Percentiles rank a stretch among this genome's conserved stretches.
Evolutionary conservation across 2,888 invertebrate genomes (phyloP).

Genomic region (Anodontia alba): DNA sequence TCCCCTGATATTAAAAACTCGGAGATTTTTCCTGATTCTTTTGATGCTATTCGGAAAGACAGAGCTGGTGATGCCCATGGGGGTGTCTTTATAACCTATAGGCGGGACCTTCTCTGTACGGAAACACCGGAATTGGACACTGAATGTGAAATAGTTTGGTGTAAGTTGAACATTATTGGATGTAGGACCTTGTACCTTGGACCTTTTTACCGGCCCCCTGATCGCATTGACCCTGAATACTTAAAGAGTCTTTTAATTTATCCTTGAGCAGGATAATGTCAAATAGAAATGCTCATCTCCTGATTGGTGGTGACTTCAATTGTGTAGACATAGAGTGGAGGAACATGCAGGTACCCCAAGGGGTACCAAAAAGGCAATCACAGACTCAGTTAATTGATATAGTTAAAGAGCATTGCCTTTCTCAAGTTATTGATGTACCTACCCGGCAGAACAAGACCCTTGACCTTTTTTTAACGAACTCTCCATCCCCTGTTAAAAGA

Average conservation of each 20-base stretch:
- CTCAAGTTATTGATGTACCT: background rate
- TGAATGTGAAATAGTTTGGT: conserved; percentile 13
- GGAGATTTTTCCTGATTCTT: background rate
- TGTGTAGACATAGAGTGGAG: conserved; percentile 19
- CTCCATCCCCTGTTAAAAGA: conserved; percentile 13
- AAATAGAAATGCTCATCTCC: conserved; percentile 18
- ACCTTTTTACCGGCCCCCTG: conserved; percentile 17
- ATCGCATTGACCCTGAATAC: background rate
- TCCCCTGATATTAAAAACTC: background rate
- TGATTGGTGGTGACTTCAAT: conserved; percentile 21
- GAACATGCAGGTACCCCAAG: background rate
- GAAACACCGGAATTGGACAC: conserved; percentile 9
- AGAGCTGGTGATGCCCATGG: background rate
- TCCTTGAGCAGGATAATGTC: conserved; percentile 4
- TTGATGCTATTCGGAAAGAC: background rate
- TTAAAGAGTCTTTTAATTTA: conserved; percentile 1
- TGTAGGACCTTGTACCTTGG: conserved; percentile 9
- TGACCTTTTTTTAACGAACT: conserved; percentile 14
- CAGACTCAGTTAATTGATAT: conserved; percentile 10
- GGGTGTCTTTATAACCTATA: background rate
- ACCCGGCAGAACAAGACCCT: conserved; percentile 10
- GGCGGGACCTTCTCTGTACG: background rate
- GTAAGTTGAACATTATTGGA: background rate
- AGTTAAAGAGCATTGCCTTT: conserved; percentile 4
- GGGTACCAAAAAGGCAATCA: background rate